Evolutionary conservation across 2,113 vertebrate species (phyloP).

Genomic region (Eudyptes chrysolophus): DNA sequence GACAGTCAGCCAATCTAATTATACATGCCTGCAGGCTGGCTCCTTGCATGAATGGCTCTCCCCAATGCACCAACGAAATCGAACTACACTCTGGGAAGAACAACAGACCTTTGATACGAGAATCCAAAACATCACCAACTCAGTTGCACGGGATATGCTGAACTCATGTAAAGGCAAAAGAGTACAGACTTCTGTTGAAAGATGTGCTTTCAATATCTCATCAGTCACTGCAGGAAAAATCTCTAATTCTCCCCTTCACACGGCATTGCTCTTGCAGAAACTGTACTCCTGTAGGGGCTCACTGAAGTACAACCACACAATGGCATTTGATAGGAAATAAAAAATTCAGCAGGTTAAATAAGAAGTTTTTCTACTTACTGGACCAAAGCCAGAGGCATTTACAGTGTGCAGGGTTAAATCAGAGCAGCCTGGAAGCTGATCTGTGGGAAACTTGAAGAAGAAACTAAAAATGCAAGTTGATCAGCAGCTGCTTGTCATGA

Average conservation of each 20-base stretch:
- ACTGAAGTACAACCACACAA: not conserved
- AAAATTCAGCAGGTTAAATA: not conserved
- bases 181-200: not conserved
- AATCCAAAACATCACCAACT: not conserved
- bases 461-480: not conserved
- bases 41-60: not conserved
- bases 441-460: not conserved
- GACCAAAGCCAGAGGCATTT: not conserved
- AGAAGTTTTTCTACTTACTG: not conserved
- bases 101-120: not conserved
- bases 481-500: not conserved
- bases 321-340: not conserved
- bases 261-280: not conserved
- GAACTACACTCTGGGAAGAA: not conserved
- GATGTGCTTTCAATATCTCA: not conserved
- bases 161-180: not conserved
- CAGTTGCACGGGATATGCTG: not conserved
- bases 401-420: not conserved
- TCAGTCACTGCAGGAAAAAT: not conserved
- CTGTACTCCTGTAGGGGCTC: not conserved
- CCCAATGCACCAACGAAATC: accelerated
- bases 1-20: not conserved
- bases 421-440: not conserved
- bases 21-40: not conserved
- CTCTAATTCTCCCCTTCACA: not conserved